Conservation (phyloP, 2,113 vertebrate species). For the Petrocephalus microphthalmus region DNA sequence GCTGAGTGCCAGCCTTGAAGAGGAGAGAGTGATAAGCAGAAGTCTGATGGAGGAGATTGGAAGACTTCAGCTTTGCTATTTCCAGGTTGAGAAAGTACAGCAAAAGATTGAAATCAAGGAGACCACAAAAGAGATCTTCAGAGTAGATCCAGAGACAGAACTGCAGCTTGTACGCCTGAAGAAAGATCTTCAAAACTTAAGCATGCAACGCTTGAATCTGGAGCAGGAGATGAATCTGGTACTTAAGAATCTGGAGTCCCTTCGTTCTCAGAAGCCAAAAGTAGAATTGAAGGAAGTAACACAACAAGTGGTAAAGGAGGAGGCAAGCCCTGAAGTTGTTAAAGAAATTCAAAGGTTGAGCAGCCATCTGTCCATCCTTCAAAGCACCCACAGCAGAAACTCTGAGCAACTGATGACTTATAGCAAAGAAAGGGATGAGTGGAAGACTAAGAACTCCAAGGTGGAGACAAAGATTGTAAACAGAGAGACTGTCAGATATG, state of each 20-base stretch:
- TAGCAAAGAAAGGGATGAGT: slow-evolving; percentile 74
- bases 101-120: slow-evolving; percentile 82
- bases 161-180: slow-evolving; percentile 67
- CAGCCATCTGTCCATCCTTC: slow-evolving; percentile 69
- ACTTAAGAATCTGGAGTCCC: slow-evolving; percentile 59
- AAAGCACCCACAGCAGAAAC: slow-evolving; percentile 58
- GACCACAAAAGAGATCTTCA: slow-evolving; percentile 76
- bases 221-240: slow-evolving; percentile 62
- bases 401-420: slow-evolving; percentile 68
- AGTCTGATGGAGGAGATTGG: slow-evolving; percentile 58
- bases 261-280: slow-evolving; percentile 73
- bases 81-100: slow-evolving; percentile 56
- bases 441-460: slow-evolving; percentile 80
- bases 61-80: slow-evolving; percentile 60
- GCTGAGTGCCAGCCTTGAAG: slow-evolving; percentile 62
- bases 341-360: slow-evolving; percentile 81
- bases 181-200: slow-evolving; percentile 67
- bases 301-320: slow-evolving; percentile 81
- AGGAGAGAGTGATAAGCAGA: slow-evolving; percentile 60
- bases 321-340: slow-evolving; percentile 81
- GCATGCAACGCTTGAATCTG: slow-evolving; percentile 44
- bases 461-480: slow-evolving; percentile 81
- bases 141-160: slow-evolving; percentile 78
- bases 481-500: slow-evolving; percentile 80
- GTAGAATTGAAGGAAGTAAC: slow-evolving; percentile 82